A percentile compares a stretch with the other conserved stretches of the same genome.
These are phyloP conservation scores for Vulpes vulpes DNA, from an alignment of 2,113 vertebrate genomes.

Conservation along the genomic window DNA sequence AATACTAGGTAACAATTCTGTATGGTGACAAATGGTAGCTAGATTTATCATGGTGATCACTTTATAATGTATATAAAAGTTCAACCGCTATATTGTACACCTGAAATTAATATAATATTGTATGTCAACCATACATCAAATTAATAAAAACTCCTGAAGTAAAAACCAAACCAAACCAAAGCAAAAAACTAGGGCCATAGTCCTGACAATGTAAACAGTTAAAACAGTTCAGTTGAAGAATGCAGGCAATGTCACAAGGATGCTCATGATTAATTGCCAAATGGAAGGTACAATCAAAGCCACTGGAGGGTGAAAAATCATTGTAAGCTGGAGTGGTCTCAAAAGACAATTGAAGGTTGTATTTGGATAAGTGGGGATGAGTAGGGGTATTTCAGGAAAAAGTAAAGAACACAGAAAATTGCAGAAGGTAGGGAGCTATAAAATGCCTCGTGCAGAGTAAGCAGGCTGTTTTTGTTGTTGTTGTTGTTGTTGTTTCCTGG, in stretches of 20 bases:
- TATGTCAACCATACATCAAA: background rate
- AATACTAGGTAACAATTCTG: background rate
- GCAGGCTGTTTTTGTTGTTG: background rate
- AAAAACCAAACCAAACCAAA: background rate
- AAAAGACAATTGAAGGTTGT: background rate
- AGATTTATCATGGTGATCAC: background rate
- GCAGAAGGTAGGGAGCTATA: background rate
- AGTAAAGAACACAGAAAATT: background rate
- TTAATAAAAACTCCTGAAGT: background rate
- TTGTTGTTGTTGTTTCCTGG: background rate
- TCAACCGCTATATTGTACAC: background rate
- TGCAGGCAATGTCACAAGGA: background rate
- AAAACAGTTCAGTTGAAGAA: background rate
- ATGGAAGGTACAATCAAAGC: background rate
- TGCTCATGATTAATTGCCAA: slow-evolving; percentile 20
- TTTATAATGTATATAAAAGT: background rate
- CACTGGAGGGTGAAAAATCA: slow-evolving; percentile 27
- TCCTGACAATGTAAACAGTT: background rate
- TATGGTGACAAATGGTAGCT: too few relatives aligned
- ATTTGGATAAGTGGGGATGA: slow-evolving; percentile 30
- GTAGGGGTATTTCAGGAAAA: background rate
- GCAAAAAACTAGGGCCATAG: background rate
- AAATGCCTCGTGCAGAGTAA: background rate
- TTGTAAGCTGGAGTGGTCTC: background rate
- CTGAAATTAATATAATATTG: background rate